Evolutionary conservation across 37 sponge, comb jelly and placozoan genomes (phyloP), one percentile per base, ranked within the genome.

Genomic region (Spongilla lacustris): DNA sequence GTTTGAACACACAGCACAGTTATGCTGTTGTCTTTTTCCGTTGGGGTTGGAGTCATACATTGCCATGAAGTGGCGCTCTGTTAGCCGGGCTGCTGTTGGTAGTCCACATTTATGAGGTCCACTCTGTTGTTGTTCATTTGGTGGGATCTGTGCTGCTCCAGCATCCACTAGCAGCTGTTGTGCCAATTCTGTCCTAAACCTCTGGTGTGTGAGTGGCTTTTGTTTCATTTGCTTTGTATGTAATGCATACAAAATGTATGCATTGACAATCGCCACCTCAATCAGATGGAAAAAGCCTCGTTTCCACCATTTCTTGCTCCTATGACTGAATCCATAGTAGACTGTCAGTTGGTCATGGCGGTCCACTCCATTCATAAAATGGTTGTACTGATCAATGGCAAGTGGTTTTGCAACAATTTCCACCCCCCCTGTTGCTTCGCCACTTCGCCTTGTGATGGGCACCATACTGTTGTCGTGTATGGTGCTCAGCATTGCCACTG

Each of bases 351-450:
- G 79, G 28, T 79, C 79, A 37, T 10, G 29, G 12, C 50, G 1
- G 78, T 77, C 79, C 0, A 50, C 31, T 13, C 79, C 79, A 50
- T 79, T 79, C 79, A 79, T 50, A 8, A 26, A 50, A 80, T 73
- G 73, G 73, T 73, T 76, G 77, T 76, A 76, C 1, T 13, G 33
- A 38, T 76, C 75, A 32, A 31, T 31, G 30, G 34, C 36, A 32
- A 34, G 22, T 76, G 77, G 19, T 34, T 76, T 76, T 19, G 26
- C 10, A 25, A 76, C 37, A 21, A 25, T 21, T 23, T 14, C 37
- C 36, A 35, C 37, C 36, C 35, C 36, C 23, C 77, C 73, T 23
- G 27, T 21, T 30, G 73, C 71, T 29, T 27, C 29, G 8, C 71
- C 37, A n/a, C 46, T 46, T 21, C 86, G 30, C 33, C 79, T 26